A percentile compares a stretch with the other conserved stretches of the same genome.
These are phyloP conservation scores for Lycophotia porphyrea DNA, from an alignment of 2,888 invertebrate genomes.

Conservation along the genomic window DNA sequence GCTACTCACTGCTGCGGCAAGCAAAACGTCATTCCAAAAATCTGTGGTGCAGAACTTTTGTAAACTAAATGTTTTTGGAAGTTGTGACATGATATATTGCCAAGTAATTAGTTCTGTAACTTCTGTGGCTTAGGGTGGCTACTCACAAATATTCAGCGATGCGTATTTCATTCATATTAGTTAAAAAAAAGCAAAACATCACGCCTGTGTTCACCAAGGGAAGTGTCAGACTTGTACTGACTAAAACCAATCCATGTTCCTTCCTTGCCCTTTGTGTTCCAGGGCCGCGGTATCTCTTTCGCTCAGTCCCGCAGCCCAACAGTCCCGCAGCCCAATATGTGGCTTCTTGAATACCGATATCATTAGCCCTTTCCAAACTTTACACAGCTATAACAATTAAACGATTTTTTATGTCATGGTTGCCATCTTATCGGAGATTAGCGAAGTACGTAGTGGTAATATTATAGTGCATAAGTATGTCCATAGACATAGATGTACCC, in stretches of 20 bases:
- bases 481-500: background rate
- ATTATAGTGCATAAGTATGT: background rate
- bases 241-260: no score
- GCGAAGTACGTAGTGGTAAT: background rate
- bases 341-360: background rate
- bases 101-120: background rate
- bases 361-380: background rate
- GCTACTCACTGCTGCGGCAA: background rate
- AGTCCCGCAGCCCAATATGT: no score
- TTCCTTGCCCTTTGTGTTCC: no score
- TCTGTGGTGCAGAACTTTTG: background rate
- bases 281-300: no score
- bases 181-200: background rate
- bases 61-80: constrained; percentile 4
- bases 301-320: no score
- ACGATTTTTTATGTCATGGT: accelerated
- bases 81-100: background rate
- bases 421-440: background rate
- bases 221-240: no score
- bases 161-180: background rate
- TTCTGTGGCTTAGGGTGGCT: background rate
- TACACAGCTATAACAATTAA: background rate
- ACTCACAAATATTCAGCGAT: background rate
- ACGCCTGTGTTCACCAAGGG: background rate
- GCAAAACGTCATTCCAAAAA: background rate